Evolutionary conservation across 2,113 vertebrate genomes (phyloP).

Genomic region (Rutilus rutilus): DNA sequence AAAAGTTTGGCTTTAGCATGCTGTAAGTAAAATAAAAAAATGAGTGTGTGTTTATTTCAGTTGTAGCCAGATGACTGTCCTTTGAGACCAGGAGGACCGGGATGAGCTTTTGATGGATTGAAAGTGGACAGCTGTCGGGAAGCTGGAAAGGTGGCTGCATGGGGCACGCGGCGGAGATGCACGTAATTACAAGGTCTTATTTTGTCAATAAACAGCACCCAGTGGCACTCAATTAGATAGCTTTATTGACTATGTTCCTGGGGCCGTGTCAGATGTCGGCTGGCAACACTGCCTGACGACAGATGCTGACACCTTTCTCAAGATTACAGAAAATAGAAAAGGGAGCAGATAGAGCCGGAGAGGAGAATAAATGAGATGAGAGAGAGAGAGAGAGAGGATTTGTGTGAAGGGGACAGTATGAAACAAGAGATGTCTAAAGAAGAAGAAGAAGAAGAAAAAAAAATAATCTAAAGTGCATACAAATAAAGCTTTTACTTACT

Average conservation of each 20-base stretch:
- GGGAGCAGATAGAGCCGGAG: slow-evolving; percentile 53
- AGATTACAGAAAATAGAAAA: slow-evolving; percentile 72
- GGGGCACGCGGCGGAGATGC: slow-evolving; percentile 53
- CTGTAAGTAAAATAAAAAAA: too few species aligned
- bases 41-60: slow-evolving; percentile 14
- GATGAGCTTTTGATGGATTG: slow-evolving; percentile 66
- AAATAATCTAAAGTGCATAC: background rate
- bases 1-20: too few species aligned
- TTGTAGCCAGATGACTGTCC: slow-evolving; percentile 41
- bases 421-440: background rate
- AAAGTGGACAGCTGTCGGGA: slow-evolving; percentile 67
- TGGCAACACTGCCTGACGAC: slow-evolving; percentile 61
- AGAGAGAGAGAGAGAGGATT: background rate
- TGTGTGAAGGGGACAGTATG: background rate
- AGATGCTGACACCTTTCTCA: slow-evolving; percentile 56
- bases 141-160: slow-evolving; percentile 37
- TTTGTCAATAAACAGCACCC: slow-evolving; percentile 77
- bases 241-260: slow-evolving; percentile 73
- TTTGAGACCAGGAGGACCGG: slow-evolving; percentile 52
- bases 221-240: slow-evolving; percentile 75
- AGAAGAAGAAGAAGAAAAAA: background rate
- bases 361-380: slow-evolving; percentile 49
- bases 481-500: slow-evolving; percentile 12
- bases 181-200: slow-evolving; percentile 76
- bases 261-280: slow-evolving; percentile 71